Conservation (phyloP, 2,888 invertebrate species). For the Brenthis daphne region DNA sequence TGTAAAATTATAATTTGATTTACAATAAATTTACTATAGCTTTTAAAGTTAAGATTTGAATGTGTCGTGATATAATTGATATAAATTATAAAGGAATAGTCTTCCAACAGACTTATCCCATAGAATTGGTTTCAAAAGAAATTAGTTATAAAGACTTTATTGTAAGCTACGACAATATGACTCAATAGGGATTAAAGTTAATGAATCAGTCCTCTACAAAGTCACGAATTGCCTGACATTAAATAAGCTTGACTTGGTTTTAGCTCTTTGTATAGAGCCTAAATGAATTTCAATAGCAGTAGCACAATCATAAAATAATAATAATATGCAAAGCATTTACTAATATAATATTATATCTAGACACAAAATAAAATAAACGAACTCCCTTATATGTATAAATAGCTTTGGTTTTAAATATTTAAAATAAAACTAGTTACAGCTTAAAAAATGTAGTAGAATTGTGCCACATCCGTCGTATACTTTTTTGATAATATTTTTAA, state of each 20-base stretch:
- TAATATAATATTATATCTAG: too few relatives aligned
- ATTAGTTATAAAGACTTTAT: constrained; percentile 57
- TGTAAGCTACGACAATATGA: constrained; percentile 48
- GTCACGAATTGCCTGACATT: constrained; percentile 43
- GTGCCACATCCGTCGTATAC: constrained; percentile 6
- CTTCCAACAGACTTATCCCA: constrained; percentile 51
- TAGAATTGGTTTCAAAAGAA: constrained; percentile 56
- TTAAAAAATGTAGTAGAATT: constrained; percentile 12
- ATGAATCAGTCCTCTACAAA: constrained; percentile 39
- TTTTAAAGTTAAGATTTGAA: too few relatives aligned
- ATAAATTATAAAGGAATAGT: constrained; percentile 43
- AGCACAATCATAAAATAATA: constrained; percentile 17
- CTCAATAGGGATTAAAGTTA: constrained; percentile 47
- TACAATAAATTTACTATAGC: too few relatives aligned
- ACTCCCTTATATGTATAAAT: too few relatives aligned
- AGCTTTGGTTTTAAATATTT: too few relatives aligned
- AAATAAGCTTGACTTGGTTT: constrained; percentile 34
- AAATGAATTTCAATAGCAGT: constrained; percentile 36
- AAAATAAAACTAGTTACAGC: not conserved
- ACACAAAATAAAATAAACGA: too few relatives aligned
- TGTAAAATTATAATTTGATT: too few relatives aligned
- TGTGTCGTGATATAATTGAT: not conserved
- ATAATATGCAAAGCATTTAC: not conserved
- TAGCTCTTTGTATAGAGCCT: constrained; percentile 30
- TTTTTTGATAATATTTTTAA: constrained; percentile 26